Evolutionary conservation across 2,797 vertebrate species (phyloP), one percentile per base, ranked within the genome.

Genomic region (Peromyscus attwateri): DNA sequence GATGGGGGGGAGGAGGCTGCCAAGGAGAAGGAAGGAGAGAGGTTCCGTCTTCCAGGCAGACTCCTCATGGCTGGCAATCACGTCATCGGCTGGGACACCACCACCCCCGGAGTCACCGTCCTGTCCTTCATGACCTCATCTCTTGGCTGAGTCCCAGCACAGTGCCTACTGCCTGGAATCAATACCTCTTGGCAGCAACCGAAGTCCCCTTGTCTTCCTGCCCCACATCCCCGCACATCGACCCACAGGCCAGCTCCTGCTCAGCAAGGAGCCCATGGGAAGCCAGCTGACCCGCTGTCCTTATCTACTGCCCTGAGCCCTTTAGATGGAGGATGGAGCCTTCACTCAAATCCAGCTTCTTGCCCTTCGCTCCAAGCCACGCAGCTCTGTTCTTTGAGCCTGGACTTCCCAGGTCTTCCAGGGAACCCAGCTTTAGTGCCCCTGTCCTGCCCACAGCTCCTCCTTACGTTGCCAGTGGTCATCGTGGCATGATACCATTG

Each of bases 41-140:
- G 80, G 55, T 62, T 12, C 3, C 3, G 0, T 91, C 89, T 96
- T 95, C 97, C 68, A 93, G 92, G 91, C 93, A 94, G 91, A 94
- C 91, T 88, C 95, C 91, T 96, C 95, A 87, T n/a, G 76, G n/a
- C 91, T 27, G 66, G 66, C 70, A 0, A 95, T 97, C 95, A 92
- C 95, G 37, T 97, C 97, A 97, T 79, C 77, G 73, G 80, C 91
- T 4, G 23, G 95, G 97, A 94, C 93, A 12, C 93, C 68, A 0
- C 14, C 16, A 57, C 25, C 87, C 93, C 89, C 1, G 4, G 87
- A 96, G 95, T 95, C 96, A 71, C 94, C 7, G 87, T 93, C 89
- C 96, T 57, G 77, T 97, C 93, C 97, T 97, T 95, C 89, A 98
- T 98, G 98, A 98, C 97, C 95, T 98, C 98, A 98, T 98, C 97